These are phyloP conservation scores for Mormyrus iriodes DNA, from an alignment of 2,113 vertebrate species.

Conservation along the genomic window DNA sequence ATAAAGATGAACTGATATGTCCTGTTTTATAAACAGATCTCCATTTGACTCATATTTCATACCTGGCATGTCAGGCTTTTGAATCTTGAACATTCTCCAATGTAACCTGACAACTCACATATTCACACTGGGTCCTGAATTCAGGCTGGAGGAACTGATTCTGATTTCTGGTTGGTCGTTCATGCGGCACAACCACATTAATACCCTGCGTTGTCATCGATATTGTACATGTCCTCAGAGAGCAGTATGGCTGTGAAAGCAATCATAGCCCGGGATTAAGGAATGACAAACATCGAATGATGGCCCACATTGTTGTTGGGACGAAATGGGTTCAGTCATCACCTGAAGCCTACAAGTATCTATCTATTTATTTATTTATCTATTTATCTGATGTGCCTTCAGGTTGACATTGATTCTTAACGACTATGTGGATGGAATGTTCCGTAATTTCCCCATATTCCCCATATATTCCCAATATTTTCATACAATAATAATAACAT, in stretches of 20 bases:
- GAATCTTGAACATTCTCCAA: not conserved
- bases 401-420: not conserved
- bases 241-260: not conserved
- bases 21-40: not conserved
- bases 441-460: too few relatives aligned
- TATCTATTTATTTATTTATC: too few relatives aligned
- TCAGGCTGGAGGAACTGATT: not conserved
- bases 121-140: not conserved
- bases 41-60: not conserved
- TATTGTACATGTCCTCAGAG: not conserved
- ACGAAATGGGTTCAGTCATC: not conserved
- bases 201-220: not conserved
- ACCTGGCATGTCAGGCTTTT: not conserved
- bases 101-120: not conserved
- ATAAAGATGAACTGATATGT: not conserved
- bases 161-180: not conserved
- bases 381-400: too few relatives aligned
- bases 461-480: too few relatives aligned
- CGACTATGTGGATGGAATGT: too few relatives aligned
- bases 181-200: not conserved
- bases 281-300: not conserved
- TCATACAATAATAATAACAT: too few relatives aligned
- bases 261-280: not conserved
- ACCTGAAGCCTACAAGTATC: not conserved
- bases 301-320: not conserved